Base-by-base conservation (phyloP, 2,797 vertebrate species). In the Naso thynnoides region DNA sequence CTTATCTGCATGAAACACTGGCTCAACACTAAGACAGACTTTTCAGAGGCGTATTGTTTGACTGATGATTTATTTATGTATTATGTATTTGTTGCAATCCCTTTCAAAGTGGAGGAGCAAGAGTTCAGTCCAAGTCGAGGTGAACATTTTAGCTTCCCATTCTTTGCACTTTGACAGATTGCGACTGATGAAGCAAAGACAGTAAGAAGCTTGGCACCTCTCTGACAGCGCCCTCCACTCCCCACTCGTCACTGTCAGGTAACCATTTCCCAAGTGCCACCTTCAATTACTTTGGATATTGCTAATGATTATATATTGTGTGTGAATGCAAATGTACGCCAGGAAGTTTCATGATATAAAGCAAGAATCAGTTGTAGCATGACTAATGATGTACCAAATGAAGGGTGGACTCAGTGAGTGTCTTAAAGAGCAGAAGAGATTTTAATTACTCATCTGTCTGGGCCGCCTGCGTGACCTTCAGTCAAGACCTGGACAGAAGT, bases 401-500 rank as follows among this genome's bases (percentile, higher is more conserved):
- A 88, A 87, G 79, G 78, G 70, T 78, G 76, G 86, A 83, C 86
- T 86, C 79, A 82, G 81, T 63, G 82, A 88, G 82, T 26, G 84
- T 87, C 81, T 88, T 82, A 88, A 92, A 84, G 83, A 89, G 85
- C 81, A 80, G 81, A 70, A 68, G 82, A 87, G 74, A 66, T 90
- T 91, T 91, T 92, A 92, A 93, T 93, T 91, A 89, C 87, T 91
- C 83, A 44, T 89, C 86, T 81, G 82, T 89, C 87, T 88, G 79
- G 33, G 70, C 88, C 75, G 81, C 62, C 53, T 53, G 70, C 11
- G 18, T 78, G 90, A 92, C 90, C 89, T 92, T 93, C 88, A 89
- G 73, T 82, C 86, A 69, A 70, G 87, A 90, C 84, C 87, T 75
- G 88, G 88, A 90, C 84, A 87, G 72, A 77, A 91, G 91, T 91